A percentile compares a stretch with the other conserved stretches of the same genome.
These are phyloP conservation scores for Anthopleura sola DNA, from an alignment of 64 coral and sea anemone genomes.

Conservation along the genomic window DNA sequence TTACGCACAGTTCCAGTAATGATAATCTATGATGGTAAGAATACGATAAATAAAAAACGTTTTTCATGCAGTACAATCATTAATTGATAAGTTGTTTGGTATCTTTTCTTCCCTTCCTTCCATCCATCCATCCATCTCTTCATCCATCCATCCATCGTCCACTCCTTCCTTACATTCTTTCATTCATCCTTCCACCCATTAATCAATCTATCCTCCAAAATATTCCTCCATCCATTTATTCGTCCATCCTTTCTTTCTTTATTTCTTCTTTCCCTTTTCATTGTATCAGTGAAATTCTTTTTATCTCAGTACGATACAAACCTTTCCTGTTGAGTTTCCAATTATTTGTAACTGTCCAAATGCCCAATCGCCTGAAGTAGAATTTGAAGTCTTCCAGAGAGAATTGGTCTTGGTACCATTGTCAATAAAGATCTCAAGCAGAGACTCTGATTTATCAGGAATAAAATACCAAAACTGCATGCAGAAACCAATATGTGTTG, in stretches of 20 bases:
- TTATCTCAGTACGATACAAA: neutral
- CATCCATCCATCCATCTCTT: neutral
- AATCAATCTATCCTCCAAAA: no score
- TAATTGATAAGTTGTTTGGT: no score
- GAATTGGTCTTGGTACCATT: neutral
- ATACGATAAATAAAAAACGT: no score
- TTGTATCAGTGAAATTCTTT: no score
- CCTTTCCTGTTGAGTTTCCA: neutral
- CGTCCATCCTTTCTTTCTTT: no score
- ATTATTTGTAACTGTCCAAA: slow-evolving; percentile 12
- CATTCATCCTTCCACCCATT: no score
- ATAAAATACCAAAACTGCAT: slow-evolving; percentile 9
- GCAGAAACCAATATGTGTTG: neutral
- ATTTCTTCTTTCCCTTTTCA: no score
- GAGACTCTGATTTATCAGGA: neutral
- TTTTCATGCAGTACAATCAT: no score
- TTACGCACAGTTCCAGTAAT: neutral
- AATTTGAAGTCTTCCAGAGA: neutral
- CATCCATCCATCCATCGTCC: neutral
- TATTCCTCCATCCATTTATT: neutral
- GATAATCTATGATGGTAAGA: neutral
- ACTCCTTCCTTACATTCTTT: neutral
- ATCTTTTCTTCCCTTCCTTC: neutral
- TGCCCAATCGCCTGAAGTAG: neutral
- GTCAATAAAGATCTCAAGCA: neutral